Base-by-base conservation (phyloP, 2,888 invertebrate species). In the Metellina segmentata region DNA sequence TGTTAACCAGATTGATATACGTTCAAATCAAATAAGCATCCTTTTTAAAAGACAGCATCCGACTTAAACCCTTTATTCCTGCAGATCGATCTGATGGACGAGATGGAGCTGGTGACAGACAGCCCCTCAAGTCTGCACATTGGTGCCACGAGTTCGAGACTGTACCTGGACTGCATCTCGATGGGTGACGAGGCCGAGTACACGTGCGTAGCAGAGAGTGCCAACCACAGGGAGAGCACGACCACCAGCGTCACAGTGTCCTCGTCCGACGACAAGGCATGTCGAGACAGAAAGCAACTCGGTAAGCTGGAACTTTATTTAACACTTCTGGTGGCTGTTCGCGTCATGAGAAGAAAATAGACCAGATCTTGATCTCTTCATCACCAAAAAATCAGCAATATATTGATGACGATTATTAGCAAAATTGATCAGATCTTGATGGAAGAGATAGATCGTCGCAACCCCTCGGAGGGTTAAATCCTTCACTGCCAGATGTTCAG, bases 81-180 rank as follows among this genome's bases (percentile, higher is more conserved):
- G 6, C 70, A 86, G 86, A 52, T 78, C 51, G 77, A 78, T 11
- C 34, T 78, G 4, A 49, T 11, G 11, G 86, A 86, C 48, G 86
- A 86, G 49, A 13, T 78, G 0, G 75, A 70, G 9, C 8, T 70
- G 16, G 19, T n/a, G 1, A 70, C 6, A 19, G 72, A 71, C 7
- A 69, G 81, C 6, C 49, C 48, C 9, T 9, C 13, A 16, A 53
- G 53, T 6, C 77, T 94, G 49, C 91, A 94, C 13, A 92, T 94
- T 20, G 94, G 96, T 0, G 96, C 96, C 85, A 96, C 97, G 51
- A 95, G 96, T 83, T 96, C 97, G 19, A 96, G 97, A 72, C 96
- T 98, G 81, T 96, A 97, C 48, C 96, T 98, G 93, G 97, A 97
- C 93, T 96, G 97, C 93, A 96, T 97, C 0, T 94, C 96, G 11